These are phyloP conservation scores for Bucorvus abyssinicus DNA, from an alignment of 2,797 vertebrate species.

Conservation along the genomic window DNA sequence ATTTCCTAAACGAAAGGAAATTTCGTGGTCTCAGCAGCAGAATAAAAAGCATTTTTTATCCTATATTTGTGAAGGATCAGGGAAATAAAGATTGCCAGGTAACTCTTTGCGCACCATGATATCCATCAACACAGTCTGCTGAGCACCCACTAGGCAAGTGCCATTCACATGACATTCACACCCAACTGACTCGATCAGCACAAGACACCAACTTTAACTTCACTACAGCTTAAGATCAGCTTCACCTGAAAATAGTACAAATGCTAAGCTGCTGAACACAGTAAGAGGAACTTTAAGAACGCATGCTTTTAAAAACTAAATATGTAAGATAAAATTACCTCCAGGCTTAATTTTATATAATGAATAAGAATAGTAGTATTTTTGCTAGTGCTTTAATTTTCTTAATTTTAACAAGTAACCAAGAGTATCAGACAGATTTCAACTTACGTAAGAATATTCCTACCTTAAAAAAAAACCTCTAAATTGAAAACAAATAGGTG, in stretches of 20 bases:
- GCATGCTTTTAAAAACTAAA: not conserved
- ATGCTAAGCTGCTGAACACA: not conserved
- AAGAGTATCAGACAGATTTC: not conserved
- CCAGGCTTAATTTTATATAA: not conserved
- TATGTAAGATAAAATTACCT: not conserved
- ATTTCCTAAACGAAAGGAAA: not conserved
- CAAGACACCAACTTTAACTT: not conserved
- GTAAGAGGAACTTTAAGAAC: not conserved
- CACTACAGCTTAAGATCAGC: not conserved
- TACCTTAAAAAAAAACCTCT: not conserved
- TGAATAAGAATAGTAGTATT: not conserved
- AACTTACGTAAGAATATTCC: not conserved
- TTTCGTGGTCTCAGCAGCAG: not conserved
- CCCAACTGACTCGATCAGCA: not conserved
- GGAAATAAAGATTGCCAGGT: not conserved
- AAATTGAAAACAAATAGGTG: not conserved
- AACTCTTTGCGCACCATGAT: not conserved
- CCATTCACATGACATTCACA: not conserved
- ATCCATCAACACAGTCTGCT: not conserved
- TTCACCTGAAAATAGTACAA: not conserved
- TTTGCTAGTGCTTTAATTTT: not conserved
- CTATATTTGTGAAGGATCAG: not conserved
- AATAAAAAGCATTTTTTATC: not conserved
- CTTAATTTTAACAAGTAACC: not conserved
- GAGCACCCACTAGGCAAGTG: not conserved